Evolutionary conservation across 1,140 invertebrate species (phyloP), one percentile per base, ranked within the genome.

Genomic region (Linepithema humile): DNA sequence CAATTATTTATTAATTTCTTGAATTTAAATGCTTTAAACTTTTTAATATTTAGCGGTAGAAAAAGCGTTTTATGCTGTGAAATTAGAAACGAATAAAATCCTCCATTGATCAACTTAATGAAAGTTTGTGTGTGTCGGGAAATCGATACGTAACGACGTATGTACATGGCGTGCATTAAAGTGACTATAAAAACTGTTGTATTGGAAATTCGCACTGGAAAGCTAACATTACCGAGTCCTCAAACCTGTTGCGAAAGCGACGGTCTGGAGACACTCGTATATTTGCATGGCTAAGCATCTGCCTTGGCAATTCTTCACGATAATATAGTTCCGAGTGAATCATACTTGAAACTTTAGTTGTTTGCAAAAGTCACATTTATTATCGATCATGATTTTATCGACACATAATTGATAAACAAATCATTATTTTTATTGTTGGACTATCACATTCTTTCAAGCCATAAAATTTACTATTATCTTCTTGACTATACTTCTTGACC

Each of bases 181-280:
- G 1, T 29, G 64, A 20, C 15, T 35, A 35, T 80, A 29, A 67
- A 38, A 60, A 62, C 15, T 2, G 17, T 17, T 6, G 12, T 53
- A 26, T 80, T 53, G 65, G 43, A 84, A 73, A 78, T 80, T 38
- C 32, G 15, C 2, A 17, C 0, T 57, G 72, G 74, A 70, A 69
- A 38, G 55, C 38, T 53, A 59, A 62, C 48, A 45, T 84, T 70
- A 32, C 20, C 17, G 50, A 45, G 17, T 23, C 64, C 40, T n/a
- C 12, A 70, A 80, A 69, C 64, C 35, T 45, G 53, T 82, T 84
- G 29, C 74, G 82, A 84, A 40, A 84, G 60, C 20, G 23, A 0
- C 6, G 20, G 50, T 12, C 53, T 9, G 50, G 26, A 23, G 48
- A 38, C 38, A 15, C 15, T 23, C 12, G 43, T 35, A 12, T 45